Percentiles rank a stretch among this genome's conserved stretches.
These are phyloP conservation scores for Phanerotoma sp. DNA, from an alignment of 2,888 invertebrate species.

Conservation along the genomic window DNA sequence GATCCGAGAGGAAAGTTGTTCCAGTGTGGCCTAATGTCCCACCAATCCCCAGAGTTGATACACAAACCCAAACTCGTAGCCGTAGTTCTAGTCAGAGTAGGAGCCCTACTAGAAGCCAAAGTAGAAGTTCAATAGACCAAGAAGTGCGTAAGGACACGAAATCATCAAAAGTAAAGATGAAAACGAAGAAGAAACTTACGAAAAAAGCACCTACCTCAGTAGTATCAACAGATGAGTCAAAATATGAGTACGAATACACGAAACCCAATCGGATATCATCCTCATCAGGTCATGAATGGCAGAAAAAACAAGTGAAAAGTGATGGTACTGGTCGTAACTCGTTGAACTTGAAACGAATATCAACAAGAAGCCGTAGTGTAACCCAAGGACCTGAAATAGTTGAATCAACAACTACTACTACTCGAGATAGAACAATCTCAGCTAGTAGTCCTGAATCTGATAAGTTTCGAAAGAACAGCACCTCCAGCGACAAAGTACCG, in stretches of 20 bases:
- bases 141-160: conserved; percentile 40
- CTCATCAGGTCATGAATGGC: conserved; percentile 57
- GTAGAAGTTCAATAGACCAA: conserved; percentile 21
- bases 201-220: background rate
- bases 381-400: conserved; percentile 28
- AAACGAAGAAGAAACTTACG: conserved; percentile 22
- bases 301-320: conserved; percentile 48
- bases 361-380: conserved; percentile 14
- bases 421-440: conserved; percentile 68
- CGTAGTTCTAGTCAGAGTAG: conserved; percentile 13
- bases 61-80: conserved; percentile 19
- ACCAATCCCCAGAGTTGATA: conserved; percentile 17
- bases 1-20: conserved; percentile 28
- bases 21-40: conserved; percentile 17
- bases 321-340: conserved; percentile 17
- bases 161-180: conserved; percentile 27
- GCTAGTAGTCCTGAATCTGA: conserved; percentile 59
- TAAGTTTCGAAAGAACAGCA: conserved; percentile 66
- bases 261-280: conserved; percentile 54
- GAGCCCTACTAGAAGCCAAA: conserved; percentile 1
- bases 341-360: conserved; percentile 3
- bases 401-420: conserved; percentile 58
- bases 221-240: conserved; percentile 7
- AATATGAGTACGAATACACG: conserved; percentile 40
- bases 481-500: conserved; percentile 71